Evolutionary conservation across 1,140 invertebrate genomes (phyloP), one percentile per base, ranked within the genome.

Genomic region (Eriocheir sinensis): DNA sequence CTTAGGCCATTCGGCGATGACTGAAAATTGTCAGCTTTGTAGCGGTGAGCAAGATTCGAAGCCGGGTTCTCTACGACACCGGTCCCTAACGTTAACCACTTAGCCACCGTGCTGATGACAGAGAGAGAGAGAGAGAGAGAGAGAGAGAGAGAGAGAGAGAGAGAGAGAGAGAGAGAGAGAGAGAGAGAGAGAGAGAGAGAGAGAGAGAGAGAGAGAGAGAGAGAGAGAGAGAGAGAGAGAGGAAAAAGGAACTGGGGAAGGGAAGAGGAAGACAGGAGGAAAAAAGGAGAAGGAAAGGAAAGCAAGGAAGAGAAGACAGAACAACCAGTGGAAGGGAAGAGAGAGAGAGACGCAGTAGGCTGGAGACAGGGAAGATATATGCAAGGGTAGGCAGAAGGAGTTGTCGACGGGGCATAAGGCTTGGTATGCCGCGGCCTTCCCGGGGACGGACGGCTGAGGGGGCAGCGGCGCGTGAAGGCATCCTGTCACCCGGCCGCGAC

Each of bases 41-140:
- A n/a, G n/a, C n/a, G n/a, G n/a, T n/a, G n/a, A n/a, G n/a, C n/a
- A n/a, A n/a, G n/a, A n/a, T n/a, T n/a, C n/a, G n/a, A n/a, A n/a
- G n/a, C n/a, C n/a, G n/a, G n/a, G n/a, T n/a, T n/a, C n/a, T n/a
- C n/a, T n/a, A n/a, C n/a, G n/a, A n/a, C n/a, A n/a, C n/a, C n/a
- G n/a, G n/a, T n/a, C n/a, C n/a, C n/a, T n/a, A n/a, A n/a, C n/a
- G n/a, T n/a, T n/a, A n/a, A n/a, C n/a, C n/a, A n/a, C n/a, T n/a
- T n/a, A n/a, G n/a, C n/a, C n/a, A n/a, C n/a, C n/a, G n/a, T n/a
- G n/a, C n/a, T n/a, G n/a, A n/a, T n/a, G 83, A 85, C 9, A 85
- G 83, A 85, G 83, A 85, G 83, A 85, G 83, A 85, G 83, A 85
- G 83, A 85, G 83, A 85, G 83, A 85, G 83, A 85, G 83, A 85